phyloP scores from a whole-genome alignment of 2,797 vertebrate species.

The Microctenopoma stevenorrisi region DNA sequence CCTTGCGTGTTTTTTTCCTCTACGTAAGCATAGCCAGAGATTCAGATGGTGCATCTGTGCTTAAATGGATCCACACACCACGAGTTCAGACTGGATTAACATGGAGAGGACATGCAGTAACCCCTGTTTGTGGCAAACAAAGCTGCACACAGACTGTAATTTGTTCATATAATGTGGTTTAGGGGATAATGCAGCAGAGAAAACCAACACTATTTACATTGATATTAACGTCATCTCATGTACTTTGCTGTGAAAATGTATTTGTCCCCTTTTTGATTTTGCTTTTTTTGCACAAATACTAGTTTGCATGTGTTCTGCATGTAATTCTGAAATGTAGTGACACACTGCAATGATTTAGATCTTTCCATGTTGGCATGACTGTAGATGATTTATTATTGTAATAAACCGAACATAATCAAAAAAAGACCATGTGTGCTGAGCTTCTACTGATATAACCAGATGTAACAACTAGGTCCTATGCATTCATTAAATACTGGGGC shows the following conservation, averaged over 20 bases:
- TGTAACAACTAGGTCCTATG: neutral
- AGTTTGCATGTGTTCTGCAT: constrained; percentile 36
- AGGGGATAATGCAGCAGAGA: constrained; percentile 49
- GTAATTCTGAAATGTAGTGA: constrained; percentile 1
- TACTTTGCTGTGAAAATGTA: neutral
- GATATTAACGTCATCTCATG: constrained; percentile 48
- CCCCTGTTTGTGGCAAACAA: constrained; percentile 27
- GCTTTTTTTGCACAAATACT: neutral
- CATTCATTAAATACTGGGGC: constrained; percentile 13
- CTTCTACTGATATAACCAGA: neutral
- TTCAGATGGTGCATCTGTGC: constrained; percentile 38
- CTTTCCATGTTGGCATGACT: constrained; percentile 6
- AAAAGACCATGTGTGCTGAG: neutral
- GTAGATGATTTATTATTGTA: constrained; percentile 7
- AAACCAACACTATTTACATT: constrained; percentile 41
- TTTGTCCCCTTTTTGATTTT: no score
- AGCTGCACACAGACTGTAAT: constrained; percentile 44
- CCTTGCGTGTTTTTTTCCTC: constrained; percentile 43
- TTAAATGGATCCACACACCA: constrained; percentile 53
- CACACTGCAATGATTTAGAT: constrained; percentile 23
- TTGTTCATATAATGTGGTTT: constrained; percentile 48
- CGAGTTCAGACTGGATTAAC: constrained; percentile 44
- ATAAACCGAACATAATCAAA: neutral
- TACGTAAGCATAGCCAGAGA: constrained; percentile 26
- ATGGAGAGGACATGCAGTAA: constrained; percentile 24